phyloP scores from a whole-genome alignment of 2,113 vertebrate genomes.

The Lanius collurio region DNA sequence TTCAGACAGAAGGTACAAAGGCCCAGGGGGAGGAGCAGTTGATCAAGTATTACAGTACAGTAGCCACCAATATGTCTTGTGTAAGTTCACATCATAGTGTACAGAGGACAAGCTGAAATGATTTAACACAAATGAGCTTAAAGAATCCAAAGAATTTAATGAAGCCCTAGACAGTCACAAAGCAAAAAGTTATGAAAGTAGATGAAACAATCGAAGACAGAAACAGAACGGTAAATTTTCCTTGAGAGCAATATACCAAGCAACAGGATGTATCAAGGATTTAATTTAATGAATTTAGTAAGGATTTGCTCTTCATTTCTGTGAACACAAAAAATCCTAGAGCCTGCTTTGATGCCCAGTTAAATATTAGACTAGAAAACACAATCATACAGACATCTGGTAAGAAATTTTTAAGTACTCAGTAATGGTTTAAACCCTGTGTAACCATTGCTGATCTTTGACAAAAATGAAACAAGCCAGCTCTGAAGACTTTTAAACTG shows the following conservation, averaged over 20 bases:
- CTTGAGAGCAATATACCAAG: not conserved
- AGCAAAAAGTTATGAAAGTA: not conserved
- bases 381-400: not conserved
- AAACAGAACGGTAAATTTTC: not conserved
- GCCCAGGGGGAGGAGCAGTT: not conserved
- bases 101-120: not conserved
- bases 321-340: not conserved
- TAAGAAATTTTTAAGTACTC: slow-evolving; percentile 13
- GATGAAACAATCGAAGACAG: not conserved
- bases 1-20: not conserved
- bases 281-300: not conserved
- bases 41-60: not conserved
- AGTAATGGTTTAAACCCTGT: not conserved
- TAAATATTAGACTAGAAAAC: slow-evolving; percentile 18
- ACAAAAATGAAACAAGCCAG: slow-evolving; percentile 8
- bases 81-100: not conserved
- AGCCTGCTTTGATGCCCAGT: not conserved
- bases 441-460: slow-evolving; percentile 8
- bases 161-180: not conserved
- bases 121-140: not conserved
- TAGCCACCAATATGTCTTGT: not conserved
- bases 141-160: not conserved
- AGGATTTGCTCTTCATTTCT: slow-evolving; percentile 11
- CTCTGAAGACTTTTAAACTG: slow-evolving; percentile 2
- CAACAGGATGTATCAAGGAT: not conserved